Percentiles rank a stretch among this genome's conserved stretches.
phyloP scores from a whole-genome alignment of 37 sponge, comb jelly and placozoan species.

The Oopsacas minuta region DNA sequence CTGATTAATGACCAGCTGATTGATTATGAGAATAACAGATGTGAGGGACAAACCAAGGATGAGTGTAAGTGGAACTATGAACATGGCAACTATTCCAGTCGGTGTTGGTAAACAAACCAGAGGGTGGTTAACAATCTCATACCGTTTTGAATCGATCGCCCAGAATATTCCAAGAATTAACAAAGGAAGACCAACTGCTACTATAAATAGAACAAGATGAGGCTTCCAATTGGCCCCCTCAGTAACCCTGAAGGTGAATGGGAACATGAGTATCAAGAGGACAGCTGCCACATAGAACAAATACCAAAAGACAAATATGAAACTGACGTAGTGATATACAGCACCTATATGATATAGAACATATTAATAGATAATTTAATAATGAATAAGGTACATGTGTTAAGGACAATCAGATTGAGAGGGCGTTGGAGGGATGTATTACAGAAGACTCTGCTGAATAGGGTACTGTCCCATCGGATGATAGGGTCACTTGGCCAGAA shows the following conservation, averaged over 20 bases:
- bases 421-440: too few relatives aligned
- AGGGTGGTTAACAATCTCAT: background rate
- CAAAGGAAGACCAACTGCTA: background rate
- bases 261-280: background rate
- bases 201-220: slow-evolving; percentile 10
- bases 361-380: too few relatives aligned
- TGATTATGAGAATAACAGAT: background rate
- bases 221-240: background rate
- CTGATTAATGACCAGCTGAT: background rate
- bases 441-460: too few relatives aligned
- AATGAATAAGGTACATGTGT: too few relatives aligned
- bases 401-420: too few relatives aligned
- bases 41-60: background rate
- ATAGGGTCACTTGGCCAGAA: too few relatives aligned
- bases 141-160: background rate
- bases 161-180: background rate
- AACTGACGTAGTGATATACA: background rate
- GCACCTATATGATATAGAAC: background rate
- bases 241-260: background rate
- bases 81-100: background rate
- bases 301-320: background rate
- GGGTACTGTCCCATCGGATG: too few relatives aligned
- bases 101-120: background rate
- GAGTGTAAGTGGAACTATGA: background rate
- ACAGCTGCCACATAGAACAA: background rate